Evolutionary conservation across 1,140 invertebrate species (phyloP).

Genomic region (Bombus ignitus): DNA sequence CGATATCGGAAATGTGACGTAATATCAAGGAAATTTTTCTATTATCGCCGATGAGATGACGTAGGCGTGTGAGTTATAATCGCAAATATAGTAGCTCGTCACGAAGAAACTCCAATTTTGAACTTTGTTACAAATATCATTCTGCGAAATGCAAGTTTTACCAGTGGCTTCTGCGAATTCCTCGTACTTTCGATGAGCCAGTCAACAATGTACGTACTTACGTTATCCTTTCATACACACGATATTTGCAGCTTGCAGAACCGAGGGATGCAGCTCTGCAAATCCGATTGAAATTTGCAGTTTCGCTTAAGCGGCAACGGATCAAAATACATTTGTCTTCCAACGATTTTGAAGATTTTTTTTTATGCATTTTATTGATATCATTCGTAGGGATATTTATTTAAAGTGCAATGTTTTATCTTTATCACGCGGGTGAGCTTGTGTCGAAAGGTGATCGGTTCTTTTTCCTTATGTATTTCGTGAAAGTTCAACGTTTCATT

Average conservation of each 20-base stretch:
- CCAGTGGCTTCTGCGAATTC: conserved; percentile 19
- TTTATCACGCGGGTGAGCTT: background rate
- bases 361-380: background rate
- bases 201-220: background rate
- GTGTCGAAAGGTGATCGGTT: no score
- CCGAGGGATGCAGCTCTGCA: background rate
- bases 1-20: conserved; percentile 36
- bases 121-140: conserved; percentile 44
- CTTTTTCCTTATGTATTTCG: no score
- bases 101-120: conserved; percentile 15
- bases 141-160: conserved; percentile 22
- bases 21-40: conserved; percentile 33
- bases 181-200: background rate
- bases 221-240: background rate
- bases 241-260: background rate
- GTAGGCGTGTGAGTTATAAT: conserved; percentile 6
- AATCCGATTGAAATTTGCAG: background rate
- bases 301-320: background rate
- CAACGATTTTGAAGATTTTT: background rate
- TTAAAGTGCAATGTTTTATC: background rate
- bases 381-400: background rate
- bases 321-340: no score
- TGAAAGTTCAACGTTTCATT: no score
- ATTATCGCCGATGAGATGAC: conserved; percentile 34
- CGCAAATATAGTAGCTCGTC: conserved; percentile 11